Evolutionary conservation across 53 echinoderm and acorn worm species (phyloP).

Genomic region (Pentamera pediparva): DNA sequence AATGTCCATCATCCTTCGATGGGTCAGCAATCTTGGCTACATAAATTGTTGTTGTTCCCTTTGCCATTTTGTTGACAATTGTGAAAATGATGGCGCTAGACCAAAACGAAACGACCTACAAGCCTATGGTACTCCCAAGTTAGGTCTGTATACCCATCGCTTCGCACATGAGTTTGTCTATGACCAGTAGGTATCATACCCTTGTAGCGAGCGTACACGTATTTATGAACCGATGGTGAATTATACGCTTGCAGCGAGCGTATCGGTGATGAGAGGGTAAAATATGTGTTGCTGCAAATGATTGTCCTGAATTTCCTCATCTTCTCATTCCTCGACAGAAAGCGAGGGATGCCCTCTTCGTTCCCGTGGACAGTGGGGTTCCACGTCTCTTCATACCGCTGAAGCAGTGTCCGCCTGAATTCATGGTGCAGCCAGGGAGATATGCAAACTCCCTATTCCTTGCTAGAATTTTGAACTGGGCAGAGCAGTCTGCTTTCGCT

Average conservation of each 20-base stretch:
- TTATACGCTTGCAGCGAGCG: background rate
- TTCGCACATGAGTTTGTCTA: too few species aligned
- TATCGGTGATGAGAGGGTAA: background rate
- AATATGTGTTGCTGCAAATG: background rate
- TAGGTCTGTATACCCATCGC: too few species aligned
- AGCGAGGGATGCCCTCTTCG: conserved; percentile 68
- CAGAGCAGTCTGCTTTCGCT: conserved; percentile 53
- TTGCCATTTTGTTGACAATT: too few species aligned
- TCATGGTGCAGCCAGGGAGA: conserved; percentile 64
- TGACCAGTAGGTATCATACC: too few species aligned
- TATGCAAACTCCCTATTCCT: conserved; percentile 67
- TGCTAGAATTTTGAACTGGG: conserved; percentile 72
- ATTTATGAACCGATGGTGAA: too few species aligned
- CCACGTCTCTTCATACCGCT: conserved; percentile 77
- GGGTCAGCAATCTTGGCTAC: too few species aligned
- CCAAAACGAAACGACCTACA: too few species aligned
- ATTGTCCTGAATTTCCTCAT: background rate
- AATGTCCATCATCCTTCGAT: too few species aligned
- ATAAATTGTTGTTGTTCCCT: too few species aligned
- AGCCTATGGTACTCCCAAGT: too few species aligned
- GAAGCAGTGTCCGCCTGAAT: conserved; percentile 67
- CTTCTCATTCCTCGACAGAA: conserved; percentile 23
- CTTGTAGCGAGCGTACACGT: too few species aligned
- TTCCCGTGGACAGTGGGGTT: conserved; percentile 63
- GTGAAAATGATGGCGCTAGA: too few species aligned